phyloP scores from a whole-genome alignment of 35 echinoderm and acorn worm species.

The Holothuria glaberrima region DNA sequence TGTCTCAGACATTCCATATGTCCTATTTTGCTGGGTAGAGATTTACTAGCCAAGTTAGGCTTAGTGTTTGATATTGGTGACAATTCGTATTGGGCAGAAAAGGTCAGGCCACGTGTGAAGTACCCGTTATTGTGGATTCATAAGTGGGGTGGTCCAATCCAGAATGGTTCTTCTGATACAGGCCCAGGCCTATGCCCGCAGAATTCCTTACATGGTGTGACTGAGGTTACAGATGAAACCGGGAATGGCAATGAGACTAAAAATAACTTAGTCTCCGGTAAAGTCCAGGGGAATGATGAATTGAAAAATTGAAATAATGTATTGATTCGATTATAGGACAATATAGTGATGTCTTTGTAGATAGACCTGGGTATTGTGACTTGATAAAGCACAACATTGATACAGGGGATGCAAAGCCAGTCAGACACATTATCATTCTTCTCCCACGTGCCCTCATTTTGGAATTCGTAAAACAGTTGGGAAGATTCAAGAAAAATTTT shows the following conservation, averaged over 20 bases:
- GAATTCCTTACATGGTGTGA: neutral
- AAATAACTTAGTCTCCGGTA: neutral
- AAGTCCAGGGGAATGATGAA: neutral
- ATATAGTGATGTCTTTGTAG: neutral
- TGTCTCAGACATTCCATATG: no score
- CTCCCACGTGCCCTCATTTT: conserved; percentile 28
- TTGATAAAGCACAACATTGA: no score
- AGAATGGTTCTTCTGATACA: neutral
- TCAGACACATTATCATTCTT: conserved; percentile 27
- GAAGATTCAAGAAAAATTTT: no score
- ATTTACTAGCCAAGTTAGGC: conserved; percentile 9
- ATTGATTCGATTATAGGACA: neutral
- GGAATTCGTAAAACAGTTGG: no score
- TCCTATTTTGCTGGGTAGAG: no score
- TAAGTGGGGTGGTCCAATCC: no score
- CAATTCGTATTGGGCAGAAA: no score
- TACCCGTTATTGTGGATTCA: no score
- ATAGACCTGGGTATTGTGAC: conserved; percentile 8
- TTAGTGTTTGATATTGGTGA: conserved; percentile 25
- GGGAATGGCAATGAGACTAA: neutral
- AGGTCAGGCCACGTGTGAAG: no score
- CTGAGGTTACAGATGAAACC: neutral
- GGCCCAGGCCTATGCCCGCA: neutral
- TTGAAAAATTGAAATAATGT: no score
- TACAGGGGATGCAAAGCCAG: conserved; percentile 31